Base-by-base conservation (phyloP, 1,140 invertebrate genomes). In the Augochlora pura region DNA sequence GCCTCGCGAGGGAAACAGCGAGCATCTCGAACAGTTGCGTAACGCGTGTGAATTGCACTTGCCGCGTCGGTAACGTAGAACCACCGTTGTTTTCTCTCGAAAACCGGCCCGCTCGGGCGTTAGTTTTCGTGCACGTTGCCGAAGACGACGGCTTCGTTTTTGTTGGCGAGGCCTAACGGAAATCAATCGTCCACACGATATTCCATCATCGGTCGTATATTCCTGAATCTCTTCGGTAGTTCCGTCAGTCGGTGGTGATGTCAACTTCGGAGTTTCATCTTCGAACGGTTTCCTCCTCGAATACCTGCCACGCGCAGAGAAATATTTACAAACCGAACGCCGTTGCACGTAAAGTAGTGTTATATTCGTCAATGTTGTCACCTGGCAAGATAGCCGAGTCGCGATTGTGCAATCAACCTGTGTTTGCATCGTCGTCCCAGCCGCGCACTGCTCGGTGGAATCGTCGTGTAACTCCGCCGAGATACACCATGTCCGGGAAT, bases 31-130 rank as follows among this genome's bases (percentile, higher is more conserved):
- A 67, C 42, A 46, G 67, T 83, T 81, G 75, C 81, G 70, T 64
- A 86, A 77, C 74, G 79, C 81, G 62, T 66, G 67, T 69, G 66
- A 77, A 67, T 73, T 78, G 74, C 82, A 85, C 52, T 83, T 84
- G 82, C 74, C 57, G 52, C 71, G 72, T 59, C 52, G 73, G 60
- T 80, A 83, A 87, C 66, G 77, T 87, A 77, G 80, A 69, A 57
- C 62, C 63, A 9, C 60, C 25, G 23, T 46, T 42, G 52, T 54
- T 64, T 23, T 27, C 32, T 9, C n/a, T 7, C 63, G 16, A 23
- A 21, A 4, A 23, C 23, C 6, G 18, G 21, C 52, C 67, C 8
- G 6, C 52, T 3, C 12, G 7, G 39, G n/a, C 8, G 12, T 16
- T 23, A 46, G 46, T 84, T 77, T 57, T 39, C 49, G 62, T 57